Percentiles rank a stretch among this genome's conserved stretches.
These are phyloP conservation scores for Geodia barretti DNA, from an alignment of 37 sponge, comb jelly and placozoan species.

Conservation along the genomic window DNA sequence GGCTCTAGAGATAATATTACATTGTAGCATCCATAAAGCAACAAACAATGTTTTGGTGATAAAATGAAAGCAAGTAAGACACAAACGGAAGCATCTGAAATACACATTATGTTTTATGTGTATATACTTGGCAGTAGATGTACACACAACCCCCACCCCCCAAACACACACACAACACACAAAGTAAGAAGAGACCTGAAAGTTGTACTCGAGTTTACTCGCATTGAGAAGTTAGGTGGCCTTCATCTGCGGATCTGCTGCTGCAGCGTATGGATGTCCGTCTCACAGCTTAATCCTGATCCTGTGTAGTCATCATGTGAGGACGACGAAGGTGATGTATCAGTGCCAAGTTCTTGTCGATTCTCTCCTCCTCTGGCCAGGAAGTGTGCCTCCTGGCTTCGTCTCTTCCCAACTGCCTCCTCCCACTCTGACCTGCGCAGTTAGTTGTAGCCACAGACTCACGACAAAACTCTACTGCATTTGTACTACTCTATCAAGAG, in stretches of 20 bases:
- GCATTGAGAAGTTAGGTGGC: constrained; percentile 97
- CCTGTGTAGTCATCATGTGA: constrained; percentile 81
- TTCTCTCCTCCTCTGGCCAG: constrained; percentile 70
- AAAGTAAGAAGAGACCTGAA: constrained; percentile 58
- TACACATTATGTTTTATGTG: too few relatives aligned
- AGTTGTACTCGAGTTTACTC: constrained; percentile 98
- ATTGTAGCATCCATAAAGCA: too few relatives aligned
- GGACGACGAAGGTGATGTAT: constrained; percentile 79
- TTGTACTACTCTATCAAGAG: too few relatives aligned
- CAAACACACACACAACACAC: too few relatives aligned
- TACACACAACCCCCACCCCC: too few relatives aligned
- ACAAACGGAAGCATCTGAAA: too few relatives aligned
- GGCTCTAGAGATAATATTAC: too few relatives aligned
- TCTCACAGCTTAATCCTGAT: constrained; percentile 95
- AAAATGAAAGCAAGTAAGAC: too few relatives aligned
- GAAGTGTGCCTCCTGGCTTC: constrained; percentile 65
- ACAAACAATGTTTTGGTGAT: too few relatives aligned
- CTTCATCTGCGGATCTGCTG: constrained; percentile 97
- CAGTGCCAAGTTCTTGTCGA: constrained; percentile 79
- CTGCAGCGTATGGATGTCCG: constrained; percentile 90
- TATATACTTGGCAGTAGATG: too few relatives aligned
- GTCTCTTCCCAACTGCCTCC: constrained; percentile 31
- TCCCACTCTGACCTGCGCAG: constrained; percentile 76
- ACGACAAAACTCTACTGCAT: too few relatives aligned
- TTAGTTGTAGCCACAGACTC: too few relatives aligned